Evolutionary conservation across 92 coral and sea anemone genomes (phyloP).

Genomic region (Desmophyllum pertusum): DNA sequence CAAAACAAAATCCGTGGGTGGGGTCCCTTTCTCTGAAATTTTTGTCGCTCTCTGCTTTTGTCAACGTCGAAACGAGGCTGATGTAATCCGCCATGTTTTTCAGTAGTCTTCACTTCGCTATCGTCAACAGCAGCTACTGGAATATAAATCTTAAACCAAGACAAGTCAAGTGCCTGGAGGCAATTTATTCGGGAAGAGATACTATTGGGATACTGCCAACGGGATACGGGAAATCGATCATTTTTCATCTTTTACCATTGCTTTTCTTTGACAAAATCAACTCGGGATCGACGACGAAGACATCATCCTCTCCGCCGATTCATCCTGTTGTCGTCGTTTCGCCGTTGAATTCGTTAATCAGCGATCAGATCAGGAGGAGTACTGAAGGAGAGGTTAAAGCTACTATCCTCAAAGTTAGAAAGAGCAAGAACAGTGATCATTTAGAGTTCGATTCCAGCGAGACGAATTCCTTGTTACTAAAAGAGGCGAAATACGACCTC

Average conservation of each 20-base stretch:
- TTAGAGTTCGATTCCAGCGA: conserved; percentile 26
- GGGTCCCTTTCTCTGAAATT: neutral
- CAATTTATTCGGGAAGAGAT: conserved; percentile 41
- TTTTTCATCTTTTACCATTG: conserved; percentile 56
- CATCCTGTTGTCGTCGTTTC: conserved; percentile 48
- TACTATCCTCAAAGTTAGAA: conserved; percentile 32
- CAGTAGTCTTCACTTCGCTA: conserved; percentile 51
- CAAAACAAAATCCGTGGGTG: neutral
- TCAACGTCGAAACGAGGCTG: conserved; percentile 27
- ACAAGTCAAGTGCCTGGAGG: conserved; percentile 52
- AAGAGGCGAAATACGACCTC: conserved; percentile 45
- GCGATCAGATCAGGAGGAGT: conserved; percentile 53
- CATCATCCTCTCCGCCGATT: neutral
- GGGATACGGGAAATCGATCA: conserved; percentile 57
- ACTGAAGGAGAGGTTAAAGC: conserved; percentile 43
- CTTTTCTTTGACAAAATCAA: conserved; percentile 30
- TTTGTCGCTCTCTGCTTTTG: conserved; percentile 22
- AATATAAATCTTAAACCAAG: conserved; percentile 50
- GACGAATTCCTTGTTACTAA: conserved; percentile 24
- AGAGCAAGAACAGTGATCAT: neutral
- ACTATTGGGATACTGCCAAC: conserved; percentile 57
- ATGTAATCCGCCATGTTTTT: conserved; percentile 38
- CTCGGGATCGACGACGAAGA: neutral
- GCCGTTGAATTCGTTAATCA: conserved; percentile 48
- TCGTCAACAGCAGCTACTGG: conserved; percentile 43